phyloP scores from a whole-genome alignment of 2,113 vertebrate species.

The Chloropsis hardwickii region DNA sequence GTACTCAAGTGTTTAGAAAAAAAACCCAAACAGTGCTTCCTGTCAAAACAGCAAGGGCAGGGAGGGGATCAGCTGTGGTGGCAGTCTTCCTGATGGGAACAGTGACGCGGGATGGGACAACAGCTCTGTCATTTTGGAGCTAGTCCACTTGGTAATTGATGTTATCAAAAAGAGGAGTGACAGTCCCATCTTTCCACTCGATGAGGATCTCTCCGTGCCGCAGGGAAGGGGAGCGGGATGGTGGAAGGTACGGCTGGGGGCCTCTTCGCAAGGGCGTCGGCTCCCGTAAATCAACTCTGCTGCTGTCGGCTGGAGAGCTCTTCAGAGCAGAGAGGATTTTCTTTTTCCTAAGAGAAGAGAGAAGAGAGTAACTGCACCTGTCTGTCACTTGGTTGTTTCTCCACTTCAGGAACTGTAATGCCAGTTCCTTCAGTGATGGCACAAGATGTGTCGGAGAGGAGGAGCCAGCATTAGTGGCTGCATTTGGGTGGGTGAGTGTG shows the following conservation, averaged over 20 bases:
- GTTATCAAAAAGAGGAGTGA: constrained; percentile 82
- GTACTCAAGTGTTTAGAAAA: not conserved
- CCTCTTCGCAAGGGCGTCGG: not conserved
- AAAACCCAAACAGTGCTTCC: not conserved
- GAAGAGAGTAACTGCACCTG: not conserved
- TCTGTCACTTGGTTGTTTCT: not conserved
- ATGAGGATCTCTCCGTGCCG: constrained; percentile 82
- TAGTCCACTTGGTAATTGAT: constrained; percentile 38
- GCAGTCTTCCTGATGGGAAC: not conserved
- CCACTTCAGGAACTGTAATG: fast-evolving
- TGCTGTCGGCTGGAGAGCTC: constrained; percentile 62
- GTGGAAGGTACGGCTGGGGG: not conserved
- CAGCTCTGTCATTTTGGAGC: not conserved
- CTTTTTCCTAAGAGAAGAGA: constrained; percentile 69
- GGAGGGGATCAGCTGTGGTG: not conserved
- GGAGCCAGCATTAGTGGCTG: not conserved
- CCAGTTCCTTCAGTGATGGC: not conserved
- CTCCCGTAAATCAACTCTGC: constrained; percentile 41
- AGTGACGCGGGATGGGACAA: not conserved
- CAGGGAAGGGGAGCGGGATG: constrained; percentile 70
- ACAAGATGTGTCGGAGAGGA: not conserved
- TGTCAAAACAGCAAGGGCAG: not conserved
- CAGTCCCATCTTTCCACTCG: constrained; percentile 83
- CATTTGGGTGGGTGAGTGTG: not conserved
- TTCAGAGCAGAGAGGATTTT: constrained; percentile 80